Evolutionary conservation across 2,797 vertebrate genomes (phyloP).

Genomic region (Crocodylus rhombifer): DNA sequence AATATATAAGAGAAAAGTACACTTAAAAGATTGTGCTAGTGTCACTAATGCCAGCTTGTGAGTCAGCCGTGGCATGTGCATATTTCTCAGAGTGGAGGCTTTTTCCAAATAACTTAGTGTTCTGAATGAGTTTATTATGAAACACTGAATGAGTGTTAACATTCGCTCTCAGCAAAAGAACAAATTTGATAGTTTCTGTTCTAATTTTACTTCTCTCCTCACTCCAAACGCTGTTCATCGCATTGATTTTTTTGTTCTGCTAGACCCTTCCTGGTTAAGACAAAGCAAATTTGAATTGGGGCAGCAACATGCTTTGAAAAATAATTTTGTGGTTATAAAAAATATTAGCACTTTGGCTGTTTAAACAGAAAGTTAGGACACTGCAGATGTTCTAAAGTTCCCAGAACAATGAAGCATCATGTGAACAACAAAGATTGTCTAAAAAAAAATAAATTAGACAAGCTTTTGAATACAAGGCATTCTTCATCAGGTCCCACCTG

Average conservation of each 20-base stretch:
- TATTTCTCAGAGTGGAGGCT: conserved; percentile 21
- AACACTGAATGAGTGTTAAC: not conserved
- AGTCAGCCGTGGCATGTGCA: conserved; percentile 11
- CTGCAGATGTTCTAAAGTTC: not conserved
- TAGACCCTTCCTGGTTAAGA: not conserved
- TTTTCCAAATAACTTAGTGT: not conserved
- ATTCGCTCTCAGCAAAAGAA: not conserved
- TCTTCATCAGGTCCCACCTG: too few relatives aligned
- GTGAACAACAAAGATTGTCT: not conserved
- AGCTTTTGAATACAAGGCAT: too few relatives aligned
- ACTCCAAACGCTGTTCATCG: rapidly evolving
- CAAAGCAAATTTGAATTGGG: not conserved
- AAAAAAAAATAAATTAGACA: not conserved
- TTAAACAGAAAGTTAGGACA: rapidly evolving
- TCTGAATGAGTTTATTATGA: conserved; percentile 45
- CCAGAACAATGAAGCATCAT: not conserved
- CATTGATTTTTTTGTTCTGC: not conserved
- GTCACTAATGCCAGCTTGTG: conserved; percentile 41
- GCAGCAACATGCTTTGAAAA: not conserved
- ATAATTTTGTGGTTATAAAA: not conserved
- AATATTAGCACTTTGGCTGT: not conserved
- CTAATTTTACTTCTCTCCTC: conserved; percentile 6
- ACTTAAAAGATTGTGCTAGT: not conserved
- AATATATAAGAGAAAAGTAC: conserved; percentile 7
- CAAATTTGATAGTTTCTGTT: not conserved